Percentiles rank a stretch among this genome's conserved stretches.
These are phyloP conservation scores for Megaceryle torquata DNA, from an alignment of 2,113 vertebrate species.

Conservation along the genomic window DNA sequence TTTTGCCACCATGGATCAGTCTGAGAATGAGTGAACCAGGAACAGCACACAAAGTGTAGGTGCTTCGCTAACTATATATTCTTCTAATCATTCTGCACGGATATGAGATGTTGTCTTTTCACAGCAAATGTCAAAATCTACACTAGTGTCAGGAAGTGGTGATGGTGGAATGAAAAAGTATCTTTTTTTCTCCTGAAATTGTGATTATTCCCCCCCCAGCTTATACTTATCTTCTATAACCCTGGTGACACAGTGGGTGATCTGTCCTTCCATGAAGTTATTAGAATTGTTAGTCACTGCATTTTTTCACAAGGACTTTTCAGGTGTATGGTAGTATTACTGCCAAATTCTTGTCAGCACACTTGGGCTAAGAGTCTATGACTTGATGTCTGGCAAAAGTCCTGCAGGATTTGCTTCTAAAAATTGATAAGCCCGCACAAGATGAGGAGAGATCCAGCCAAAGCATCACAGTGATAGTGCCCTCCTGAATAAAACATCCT, in stretches of 20 bases:
- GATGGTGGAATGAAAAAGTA: too few species aligned
- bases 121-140: background rate
- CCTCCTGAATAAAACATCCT: background rate
- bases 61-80: background rate
- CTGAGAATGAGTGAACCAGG: background rate
- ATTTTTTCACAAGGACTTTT: constrained; percentile 26
- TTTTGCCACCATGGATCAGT: background rate
- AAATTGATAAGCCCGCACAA: background rate
- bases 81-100: background rate
- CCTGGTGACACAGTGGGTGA: background rate
- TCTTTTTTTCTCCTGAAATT: background rate
- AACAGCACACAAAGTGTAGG: background rate
- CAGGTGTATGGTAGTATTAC: background rate
- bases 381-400: constrained; percentile 17
- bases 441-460: background rate
- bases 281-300: background rate
- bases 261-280: background rate
- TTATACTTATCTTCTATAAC: background rate
- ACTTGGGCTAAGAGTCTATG: background rate
- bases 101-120: background rate
- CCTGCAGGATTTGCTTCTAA: constrained; percentile 5
- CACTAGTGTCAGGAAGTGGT: too few species aligned
- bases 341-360: background rate
- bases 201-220: too few species aligned
- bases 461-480: background rate